These are phyloP conservation scores for Cygnus atratus DNA, from an alignment of 2,113 vertebrate genomes.

Conservation along the genomic window DNA sequence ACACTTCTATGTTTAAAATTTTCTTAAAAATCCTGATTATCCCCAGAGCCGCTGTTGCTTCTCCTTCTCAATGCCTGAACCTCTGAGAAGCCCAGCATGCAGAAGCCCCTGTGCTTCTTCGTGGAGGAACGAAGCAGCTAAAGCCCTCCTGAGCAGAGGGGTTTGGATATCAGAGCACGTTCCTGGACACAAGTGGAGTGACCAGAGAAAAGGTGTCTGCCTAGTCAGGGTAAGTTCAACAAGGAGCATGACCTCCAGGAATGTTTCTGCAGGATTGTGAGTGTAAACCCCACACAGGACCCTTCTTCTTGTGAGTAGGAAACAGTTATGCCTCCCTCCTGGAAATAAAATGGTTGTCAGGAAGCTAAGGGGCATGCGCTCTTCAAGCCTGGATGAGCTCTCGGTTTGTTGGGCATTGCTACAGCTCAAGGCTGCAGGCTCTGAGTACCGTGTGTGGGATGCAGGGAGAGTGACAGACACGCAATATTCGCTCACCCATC, in stretches of 20 bases:
- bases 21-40: neutral
- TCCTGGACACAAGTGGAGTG: neutral
- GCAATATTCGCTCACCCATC: neutral
- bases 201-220: neutral
- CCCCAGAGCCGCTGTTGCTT: neutral
- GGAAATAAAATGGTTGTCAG: neutral
- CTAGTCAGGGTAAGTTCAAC: neutral
- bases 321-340: neutral
- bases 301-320: neutral
- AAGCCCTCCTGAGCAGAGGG: accelerated
- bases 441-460: neutral
- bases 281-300: neutral
- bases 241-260: neutral
- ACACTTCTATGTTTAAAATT: neutral
- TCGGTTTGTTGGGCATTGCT: accelerated
- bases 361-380: neutral
- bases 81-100: neutral
- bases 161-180: neutral
- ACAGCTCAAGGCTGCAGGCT: neutral
- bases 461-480: neutral
- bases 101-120: neutral
- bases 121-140: neutral
- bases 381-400: neutral
- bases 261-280: neutral
- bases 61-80: neutral